Conservation (phyloP, 2,113 vertebrate genomes). For the Uria lomvia region DNA sequence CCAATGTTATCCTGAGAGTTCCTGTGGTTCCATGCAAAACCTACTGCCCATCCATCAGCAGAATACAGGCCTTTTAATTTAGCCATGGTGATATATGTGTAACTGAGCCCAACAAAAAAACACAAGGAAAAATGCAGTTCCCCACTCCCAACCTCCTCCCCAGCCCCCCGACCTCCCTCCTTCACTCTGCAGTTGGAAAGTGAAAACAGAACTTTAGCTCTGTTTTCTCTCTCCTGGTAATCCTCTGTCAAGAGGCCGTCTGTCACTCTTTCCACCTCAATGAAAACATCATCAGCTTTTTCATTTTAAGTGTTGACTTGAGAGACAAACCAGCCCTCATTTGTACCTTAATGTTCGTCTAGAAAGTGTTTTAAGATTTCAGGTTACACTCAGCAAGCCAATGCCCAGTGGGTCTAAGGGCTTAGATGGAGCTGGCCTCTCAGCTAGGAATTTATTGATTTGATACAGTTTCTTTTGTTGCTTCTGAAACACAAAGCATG, state of each 20-base stretch:
- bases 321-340: constrained; percentile 65
- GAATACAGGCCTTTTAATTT: constrained; percentile 67
- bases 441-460: constrained; percentile 68
- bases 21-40: constrained; percentile 2
- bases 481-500: constrained; percentile 42
- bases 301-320: constrained; percentile 70
- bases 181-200: constrained; percentile 64
- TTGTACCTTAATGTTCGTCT: constrained; percentile 43
- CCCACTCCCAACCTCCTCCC: background rate
- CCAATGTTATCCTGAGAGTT: background rate
- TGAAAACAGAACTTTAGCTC: constrained; percentile 72
- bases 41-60: constrained; percentile 54
- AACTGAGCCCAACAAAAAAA: constrained; percentile 67
- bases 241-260: constrained; percentile 68
- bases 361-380: constrained; percentile 71
- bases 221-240: constrained; percentile 67
- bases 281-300: constrained; percentile 69
- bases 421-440: constrained; percentile 45
- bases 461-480: constrained; percentile 74
- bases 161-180: background rate
- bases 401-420: constrained; percentile 58
- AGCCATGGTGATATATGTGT: constrained; percentile 69
- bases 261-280: constrained; percentile 65
- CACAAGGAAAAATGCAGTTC: constrained; percentile 36
- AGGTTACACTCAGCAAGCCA: constrained; percentile 63